These are phyloP conservation scores for Mayetiola destructor DNA, from an alignment of 2,888 invertebrate species.

Conservation along the genomic window DNA sequence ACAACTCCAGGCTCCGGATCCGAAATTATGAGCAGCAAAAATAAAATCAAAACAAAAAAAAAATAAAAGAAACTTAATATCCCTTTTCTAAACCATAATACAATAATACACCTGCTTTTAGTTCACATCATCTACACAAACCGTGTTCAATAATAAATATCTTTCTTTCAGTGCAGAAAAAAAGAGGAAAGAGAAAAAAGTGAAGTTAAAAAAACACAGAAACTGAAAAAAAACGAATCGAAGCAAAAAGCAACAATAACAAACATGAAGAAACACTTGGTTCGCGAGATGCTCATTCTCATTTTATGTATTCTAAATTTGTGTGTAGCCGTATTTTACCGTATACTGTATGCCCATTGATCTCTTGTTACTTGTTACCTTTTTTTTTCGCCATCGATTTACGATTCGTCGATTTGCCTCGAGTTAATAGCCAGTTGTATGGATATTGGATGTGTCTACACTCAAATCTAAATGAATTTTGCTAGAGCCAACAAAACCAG, in stretches of 20 bases:
- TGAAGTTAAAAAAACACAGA: no score
- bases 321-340: no score
- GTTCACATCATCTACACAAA: slow-evolving; percentile 6
- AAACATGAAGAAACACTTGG: no score
- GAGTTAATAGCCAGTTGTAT: slow-evolving; percentile 6
- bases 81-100: slow-evolving; percentile 1
- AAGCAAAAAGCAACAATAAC: no score
- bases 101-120: neutral
- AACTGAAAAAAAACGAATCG: no score
- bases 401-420: slow-evolving; percentile 8
- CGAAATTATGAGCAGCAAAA: slow-evolving; percentile 1
- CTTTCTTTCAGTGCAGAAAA: neutral
- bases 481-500: slow-evolving; percentile 1
- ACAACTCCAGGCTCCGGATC: neutral
- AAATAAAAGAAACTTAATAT: slow-evolving; percentile 4
- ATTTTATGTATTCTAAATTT: no score
- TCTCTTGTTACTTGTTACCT: neutral
- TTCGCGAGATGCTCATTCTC: no score
- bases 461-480: slow-evolving; percentile 3
- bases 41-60: neutral
- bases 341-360: neutral
- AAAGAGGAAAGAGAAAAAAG: no score
- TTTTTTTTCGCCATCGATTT: neutral
- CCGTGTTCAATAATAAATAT: neutral
- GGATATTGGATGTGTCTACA: no score